Base-by-base conservation (phyloP, 1,140 invertebrate genomes). In the Aporrectodea caliginosa region DNA sequence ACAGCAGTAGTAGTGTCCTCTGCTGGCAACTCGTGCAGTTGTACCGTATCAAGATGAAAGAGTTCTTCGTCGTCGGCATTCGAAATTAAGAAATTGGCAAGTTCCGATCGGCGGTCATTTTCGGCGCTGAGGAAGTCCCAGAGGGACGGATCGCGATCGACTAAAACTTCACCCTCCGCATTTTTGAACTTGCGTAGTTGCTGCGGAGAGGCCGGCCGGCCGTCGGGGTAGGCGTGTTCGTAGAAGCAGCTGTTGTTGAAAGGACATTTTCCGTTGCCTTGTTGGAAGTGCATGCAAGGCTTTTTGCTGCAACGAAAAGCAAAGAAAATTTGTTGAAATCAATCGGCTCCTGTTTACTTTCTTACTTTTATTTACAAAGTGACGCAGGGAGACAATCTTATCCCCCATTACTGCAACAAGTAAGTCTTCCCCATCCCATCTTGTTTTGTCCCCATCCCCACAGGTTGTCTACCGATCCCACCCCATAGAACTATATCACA, bases 211-310 rank as follows among this genome's bases (percentile, higher is more conserved):
- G 92, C 89, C 83, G 91, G 91, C n/a, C 91, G 92, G 6, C 94
- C 94, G 88, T 95, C 93, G 1, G 93, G 92, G 81, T 93, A 89
- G 69, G 93, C 93, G 86, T 96, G 95, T 73, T 92, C 90, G 84
- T 96, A 96, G 85, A 96, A 96, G 85, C 95, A 96, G 85, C 94
- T 95, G 85, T 95, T 94, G 43, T 94, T 94, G 88, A 96, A 96
- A 2, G 94, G 95, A 90, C 95, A 96, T 83, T 92, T 92, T 27
- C 93, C 93, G 81, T 90, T 88, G 1, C 93, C 93, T 86, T 92
- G 90, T 78, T 93, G 92, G 85, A 95, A 96, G 86, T 96, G 96
- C 85, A 94, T 95, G 89, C 95, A 96, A 83, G 93, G 90, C 89
- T 95, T 95, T 82, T 89, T 88, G 84, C 92, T 92, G 84, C 86